Conservation (phyloP, 2,113 vertebrate genomes). For the Lethenteron reissneri region DNA sequence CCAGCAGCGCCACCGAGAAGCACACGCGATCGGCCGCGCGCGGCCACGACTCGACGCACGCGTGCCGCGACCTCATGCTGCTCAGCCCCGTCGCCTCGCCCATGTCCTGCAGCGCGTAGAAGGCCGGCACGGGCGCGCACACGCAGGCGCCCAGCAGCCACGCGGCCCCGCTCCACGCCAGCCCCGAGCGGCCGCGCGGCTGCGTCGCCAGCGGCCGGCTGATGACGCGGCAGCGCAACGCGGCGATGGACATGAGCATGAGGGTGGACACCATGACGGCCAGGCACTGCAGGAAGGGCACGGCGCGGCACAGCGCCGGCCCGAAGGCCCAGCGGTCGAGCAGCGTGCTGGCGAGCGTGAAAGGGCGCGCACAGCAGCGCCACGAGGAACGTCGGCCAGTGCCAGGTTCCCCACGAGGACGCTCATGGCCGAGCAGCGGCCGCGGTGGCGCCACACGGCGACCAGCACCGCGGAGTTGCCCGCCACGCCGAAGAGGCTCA, state of each 20-base stretch:
- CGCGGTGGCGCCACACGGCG: slow-evolving; percentile 28
- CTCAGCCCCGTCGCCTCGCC: slow-evolving; percentile 26
- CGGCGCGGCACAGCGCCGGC: slow-evolving; percentile 34
- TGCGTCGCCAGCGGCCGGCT: slow-evolving; percentile 36
- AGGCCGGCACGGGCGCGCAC: slow-evolving; percentile 40
- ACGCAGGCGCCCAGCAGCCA: slow-evolving; percentile 34
- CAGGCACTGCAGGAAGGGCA: slow-evolving; percentile 42
- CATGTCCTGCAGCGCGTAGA: slow-evolving; percentile 35
- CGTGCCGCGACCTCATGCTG: slow-evolving; percentile 25
- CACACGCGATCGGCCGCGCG: slow-evolving; percentile 34
- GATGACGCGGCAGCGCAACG: slow-evolving; percentile 43
- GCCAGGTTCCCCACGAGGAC: slow-evolving; percentile 43
- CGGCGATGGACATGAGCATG: slow-evolving; percentile 42
- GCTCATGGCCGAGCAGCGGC: slow-evolving; percentile 38
- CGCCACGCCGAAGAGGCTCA: slow-evolving; percentile 38
- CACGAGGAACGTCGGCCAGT: slow-evolving; percentile 47
- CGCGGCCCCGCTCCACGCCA: slow-evolving; percentile 24
- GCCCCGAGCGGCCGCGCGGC: slow-evolving; percentile 34
- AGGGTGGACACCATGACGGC: slow-evolving; percentile 41
- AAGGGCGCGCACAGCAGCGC: slow-evolving; percentile 45
- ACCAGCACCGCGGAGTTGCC: slow-evolving; percentile 36
- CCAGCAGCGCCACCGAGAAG: slow-evolving; percentile 31
- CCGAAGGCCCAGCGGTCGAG: slow-evolving; percentile 49
- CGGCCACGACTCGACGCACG: slow-evolving; percentile 42
- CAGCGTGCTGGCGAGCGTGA: slow-evolving; percentile 33